Base-by-base conservation (phyloP, 2,797 vertebrate genomes). In the Champsocephalus esox region DNA sequence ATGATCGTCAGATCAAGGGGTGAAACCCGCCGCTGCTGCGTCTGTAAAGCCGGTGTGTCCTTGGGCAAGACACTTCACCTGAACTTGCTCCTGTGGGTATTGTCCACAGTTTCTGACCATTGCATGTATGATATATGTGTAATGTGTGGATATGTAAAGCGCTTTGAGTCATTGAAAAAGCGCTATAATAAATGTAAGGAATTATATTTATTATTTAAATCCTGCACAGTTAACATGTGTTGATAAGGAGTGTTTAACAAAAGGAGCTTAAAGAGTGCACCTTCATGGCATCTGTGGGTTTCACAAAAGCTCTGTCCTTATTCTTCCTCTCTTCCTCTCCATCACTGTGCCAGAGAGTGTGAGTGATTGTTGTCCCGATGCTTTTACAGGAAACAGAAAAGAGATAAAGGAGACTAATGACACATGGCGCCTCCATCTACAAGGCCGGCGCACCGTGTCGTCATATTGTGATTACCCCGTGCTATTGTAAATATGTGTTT, bases 401-500 rank as follows among this genome's bases (percentile, higher is more conserved):
- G 75, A 93, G 92, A 92, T 87, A 90, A 88, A 92, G 90, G 90
- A 90, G 95, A 93, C 95, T 96, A 97, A 97, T 97, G 96, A 96
- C 88, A 95, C 95, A 95, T 97, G 94, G 95, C 95, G 91, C 91
- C 91, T 94, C 93, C 94, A 95, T 96, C 94, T 94, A 89, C 93
- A 94, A 83, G 92, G 93, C 94, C 90, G 90, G 90, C 57, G 88
- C 14, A 84, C 90, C 93, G 89, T 94, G 92, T 90, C 91, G 70
- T 90, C 92, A 81, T 94, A 89, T 95, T 94, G 93, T 96, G 95
- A 95, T 96, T 95, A 95, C 92, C 91, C 88, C 66, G 87, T 92
- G 85, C 51, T 87, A 86, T 95, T 93, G 94, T 92, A 94, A 95
- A 95, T 94, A 95, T 95, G 87, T 93, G 91, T 92, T 93, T 93